A percentile compares a stretch with the other conserved stretches of the same genome.
Evolutionary conservation across 2,113 vertebrate species (phyloP).

Genomic region (Mixornis gularis): DNA sequence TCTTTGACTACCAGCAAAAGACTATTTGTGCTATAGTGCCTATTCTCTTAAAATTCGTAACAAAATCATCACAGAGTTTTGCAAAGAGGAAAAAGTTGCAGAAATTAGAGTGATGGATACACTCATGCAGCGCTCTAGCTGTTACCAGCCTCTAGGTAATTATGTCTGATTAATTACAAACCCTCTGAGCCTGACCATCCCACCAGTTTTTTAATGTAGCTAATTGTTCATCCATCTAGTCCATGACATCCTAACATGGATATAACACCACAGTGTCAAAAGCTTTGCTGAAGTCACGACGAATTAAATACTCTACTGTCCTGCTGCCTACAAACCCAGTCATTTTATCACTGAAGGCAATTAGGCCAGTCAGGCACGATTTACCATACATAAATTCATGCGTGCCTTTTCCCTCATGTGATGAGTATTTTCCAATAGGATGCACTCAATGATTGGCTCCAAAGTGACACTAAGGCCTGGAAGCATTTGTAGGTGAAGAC

Average conservation of each 20-base stretch:
- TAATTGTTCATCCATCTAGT: not conserved
- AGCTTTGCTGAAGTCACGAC: not conserved
- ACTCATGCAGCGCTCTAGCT: not conserved
- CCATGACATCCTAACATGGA: not conserved
- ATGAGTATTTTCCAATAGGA: not conserved
- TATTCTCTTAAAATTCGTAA: not conserved
- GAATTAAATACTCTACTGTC: not conserved
- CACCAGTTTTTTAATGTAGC: not conserved
- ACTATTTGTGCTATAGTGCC: not conserved
- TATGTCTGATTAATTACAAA: not conserved
- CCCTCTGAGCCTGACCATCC: not conserved
- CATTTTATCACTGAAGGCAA: not conserved
- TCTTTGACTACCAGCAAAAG: not conserved
- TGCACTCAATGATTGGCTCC: not conserved
- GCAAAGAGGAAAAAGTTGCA: not conserved
- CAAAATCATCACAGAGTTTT: not conserved
- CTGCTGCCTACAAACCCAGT: not conserved
- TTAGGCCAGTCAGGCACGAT: not conserved
- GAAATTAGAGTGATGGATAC: not conserved
- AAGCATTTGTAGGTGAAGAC: not conserved
- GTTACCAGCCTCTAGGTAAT: not conserved
- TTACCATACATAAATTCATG: not conserved
- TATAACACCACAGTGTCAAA: not conserved
- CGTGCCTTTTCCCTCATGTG: not conserved
- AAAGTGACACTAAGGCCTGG: not conserved